phyloP scores from a whole-genome alignment of 1,140 invertebrate genomes.

The Trichogramma pretiosum region DNA sequence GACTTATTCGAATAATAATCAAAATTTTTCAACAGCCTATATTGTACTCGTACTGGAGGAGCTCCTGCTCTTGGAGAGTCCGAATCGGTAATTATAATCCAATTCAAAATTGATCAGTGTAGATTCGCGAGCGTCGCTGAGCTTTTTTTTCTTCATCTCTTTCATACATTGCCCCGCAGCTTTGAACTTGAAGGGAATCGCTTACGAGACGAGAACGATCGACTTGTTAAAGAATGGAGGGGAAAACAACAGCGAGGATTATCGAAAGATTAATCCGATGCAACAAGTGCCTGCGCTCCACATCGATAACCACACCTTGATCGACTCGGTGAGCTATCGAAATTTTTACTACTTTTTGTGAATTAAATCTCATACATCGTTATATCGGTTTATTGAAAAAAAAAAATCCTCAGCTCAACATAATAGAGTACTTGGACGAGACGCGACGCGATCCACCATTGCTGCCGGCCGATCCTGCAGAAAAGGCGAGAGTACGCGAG shows the following conservation, averaged over 20 bases:
- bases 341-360: conserved; percentile 4
- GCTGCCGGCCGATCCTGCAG: conserved; percentile 77
- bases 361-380: background rate
- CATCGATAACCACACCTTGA: conserved; percentile 68
- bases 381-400: background rate
- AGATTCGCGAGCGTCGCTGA: background rate
- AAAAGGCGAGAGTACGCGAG: conserved; percentile 73
- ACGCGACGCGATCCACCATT: conserved; percentile 72
- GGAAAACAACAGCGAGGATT: conserved; percentile 82
- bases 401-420: conserved; percentile 68
- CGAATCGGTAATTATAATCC: conserved; percentile 60
- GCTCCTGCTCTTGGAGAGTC: conserved; percentile 84
- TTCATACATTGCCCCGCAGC: conserved; percentile 50
- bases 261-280: conserved; percentile 82
- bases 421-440: conserved; percentile 93
- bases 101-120: conserved; percentile 5
- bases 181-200: conserved; percentile 85
- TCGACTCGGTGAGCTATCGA: conserved; percentile 63
- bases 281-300: conserved; percentile 83
- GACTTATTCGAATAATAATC: too few species aligned
- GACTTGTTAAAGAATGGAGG: conserved; percentile 79
- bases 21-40: too few species aligned
- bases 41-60: conserved; percentile 85
- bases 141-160: conserved; percentile 9
- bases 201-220: conserved; percentile 86